phyloP scores from a whole-genome alignment of 2,113 vertebrate species.

The Anarhynchus alexandrinus region DNA sequence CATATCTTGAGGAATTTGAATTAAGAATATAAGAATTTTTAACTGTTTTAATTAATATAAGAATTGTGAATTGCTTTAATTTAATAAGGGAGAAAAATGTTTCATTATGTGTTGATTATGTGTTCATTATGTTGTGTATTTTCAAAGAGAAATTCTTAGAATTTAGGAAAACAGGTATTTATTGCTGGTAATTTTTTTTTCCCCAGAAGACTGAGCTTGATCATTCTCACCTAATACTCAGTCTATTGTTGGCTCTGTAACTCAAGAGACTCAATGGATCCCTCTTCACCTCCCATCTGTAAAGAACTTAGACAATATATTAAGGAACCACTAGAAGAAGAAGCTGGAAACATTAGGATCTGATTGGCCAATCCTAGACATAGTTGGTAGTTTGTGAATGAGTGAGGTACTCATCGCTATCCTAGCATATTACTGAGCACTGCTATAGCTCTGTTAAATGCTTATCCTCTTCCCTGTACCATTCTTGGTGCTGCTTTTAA shows the following conservation, averaged over 20 bases:
- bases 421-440: background rate
- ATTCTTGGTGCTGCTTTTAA: background rate
- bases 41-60: background rate
- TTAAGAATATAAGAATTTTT: background rate
- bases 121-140: background rate
- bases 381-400: background rate
- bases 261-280: background rate
- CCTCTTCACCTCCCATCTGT: background rate
- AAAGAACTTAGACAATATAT: background rate
- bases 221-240: background rate
- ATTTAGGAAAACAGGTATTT: background rate
- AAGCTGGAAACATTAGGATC: background rate
- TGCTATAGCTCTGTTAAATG: background rate
- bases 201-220: background rate
- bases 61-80: background rate
- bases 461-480: background rate
- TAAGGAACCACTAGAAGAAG: background rate
- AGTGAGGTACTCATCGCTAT: background rate
- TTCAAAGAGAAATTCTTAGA: background rate
- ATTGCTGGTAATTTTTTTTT: no score
- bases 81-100: background rate
- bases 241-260: background rate
- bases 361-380: background rate
- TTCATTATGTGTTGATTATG: background rate
- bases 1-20: background rate